These are phyloP conservation scores for Picathartes gymnocephalus DNA, from an alignment of 2,113 vertebrate species.

Conservation along the genomic window DNA sequence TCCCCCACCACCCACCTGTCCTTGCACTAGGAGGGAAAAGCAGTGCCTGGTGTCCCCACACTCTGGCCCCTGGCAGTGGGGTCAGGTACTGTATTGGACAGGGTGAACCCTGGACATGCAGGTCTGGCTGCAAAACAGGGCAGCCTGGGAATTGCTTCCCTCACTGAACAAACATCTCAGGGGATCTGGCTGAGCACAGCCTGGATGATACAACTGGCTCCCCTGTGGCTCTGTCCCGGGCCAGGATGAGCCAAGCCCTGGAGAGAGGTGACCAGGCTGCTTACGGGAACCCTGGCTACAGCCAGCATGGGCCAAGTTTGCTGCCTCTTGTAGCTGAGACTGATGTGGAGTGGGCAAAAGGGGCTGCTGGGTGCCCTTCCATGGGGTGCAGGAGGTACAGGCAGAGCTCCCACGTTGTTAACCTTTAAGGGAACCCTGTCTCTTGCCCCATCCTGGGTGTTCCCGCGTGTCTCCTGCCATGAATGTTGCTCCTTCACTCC, in stretches of 20 bases:
- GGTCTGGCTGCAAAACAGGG: neutral
- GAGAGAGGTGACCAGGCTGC: neutral
- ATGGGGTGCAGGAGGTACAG: no score
- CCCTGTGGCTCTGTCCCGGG: no score
- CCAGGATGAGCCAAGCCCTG: neutral
- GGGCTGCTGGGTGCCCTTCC: neutral
- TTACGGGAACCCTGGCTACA: fast-evolving
- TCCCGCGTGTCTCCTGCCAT: neutral
- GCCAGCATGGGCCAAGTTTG: neutral
- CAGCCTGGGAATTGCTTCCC: neutral
- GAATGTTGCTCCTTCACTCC: neutral
- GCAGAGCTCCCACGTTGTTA: neutral
- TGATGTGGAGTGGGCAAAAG: neutral
- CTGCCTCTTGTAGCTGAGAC: neutral
- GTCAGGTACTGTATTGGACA: neutral
- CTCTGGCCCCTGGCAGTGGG: fast-evolving
- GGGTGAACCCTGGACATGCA: no score
- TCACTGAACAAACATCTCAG: fast-evolving
- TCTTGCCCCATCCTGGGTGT: fast-evolving
- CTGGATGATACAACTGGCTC: no score
- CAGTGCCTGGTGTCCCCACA: fast-evolving
- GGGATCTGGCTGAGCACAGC: neutral
- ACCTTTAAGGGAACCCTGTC: no score
- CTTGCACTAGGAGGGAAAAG: neutral
- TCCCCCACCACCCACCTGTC: no score